Evolutionary conservation across 2,797 vertebrate genomes (phyloP).

Genomic region (Sebastes flavidus): DNA sequence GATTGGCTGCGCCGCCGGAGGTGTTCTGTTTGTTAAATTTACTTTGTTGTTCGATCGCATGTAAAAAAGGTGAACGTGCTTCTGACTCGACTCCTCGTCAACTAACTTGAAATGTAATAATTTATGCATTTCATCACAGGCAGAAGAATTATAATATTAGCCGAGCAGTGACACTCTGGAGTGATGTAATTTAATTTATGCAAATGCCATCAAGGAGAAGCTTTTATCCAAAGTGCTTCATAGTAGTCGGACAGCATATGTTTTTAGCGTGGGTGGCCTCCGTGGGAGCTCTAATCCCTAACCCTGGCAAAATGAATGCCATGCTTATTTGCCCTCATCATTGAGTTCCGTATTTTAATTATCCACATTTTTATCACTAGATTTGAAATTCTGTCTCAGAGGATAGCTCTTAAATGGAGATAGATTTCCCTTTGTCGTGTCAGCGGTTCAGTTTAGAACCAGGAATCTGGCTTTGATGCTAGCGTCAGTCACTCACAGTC

Average conservation of each 20-base stretch:
- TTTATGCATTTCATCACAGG: constrained; percentile 15
- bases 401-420: neutral
- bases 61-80: constrained; percentile 14
- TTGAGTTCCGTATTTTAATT: constrained; percentile 40
- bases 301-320: constrained; percentile 40
- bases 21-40: constrained; percentile 2
- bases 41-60: neutral
- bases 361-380: neutral
- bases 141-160: constrained; percentile 12
- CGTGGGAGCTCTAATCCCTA: constrained; percentile 39
- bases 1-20: constrained; percentile 35
- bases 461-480: constrained; percentile 22
- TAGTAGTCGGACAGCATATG: constrained; percentile 11
- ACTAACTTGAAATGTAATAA: neutral
- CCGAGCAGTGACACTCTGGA: constrained; percentile 23
- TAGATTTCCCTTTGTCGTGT: constrained; percentile 4
- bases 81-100: neutral
- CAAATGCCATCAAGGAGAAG: constrained; percentile 34
- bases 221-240: constrained; percentile 42
- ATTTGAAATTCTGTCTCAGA: constrained; percentile 9
- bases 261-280: constrained; percentile 41
- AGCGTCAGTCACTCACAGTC: constrained; percentile 23
- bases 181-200: constrained; percentile 53
- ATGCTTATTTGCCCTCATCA: constrained; percentile 22
- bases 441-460: neutral